Percentiles rank a stretch among this genome's conserved stretches.
phyloP scores from a whole-genome alignment of 2,888 invertebrate species.

The Crematogaster levior region DNA sequence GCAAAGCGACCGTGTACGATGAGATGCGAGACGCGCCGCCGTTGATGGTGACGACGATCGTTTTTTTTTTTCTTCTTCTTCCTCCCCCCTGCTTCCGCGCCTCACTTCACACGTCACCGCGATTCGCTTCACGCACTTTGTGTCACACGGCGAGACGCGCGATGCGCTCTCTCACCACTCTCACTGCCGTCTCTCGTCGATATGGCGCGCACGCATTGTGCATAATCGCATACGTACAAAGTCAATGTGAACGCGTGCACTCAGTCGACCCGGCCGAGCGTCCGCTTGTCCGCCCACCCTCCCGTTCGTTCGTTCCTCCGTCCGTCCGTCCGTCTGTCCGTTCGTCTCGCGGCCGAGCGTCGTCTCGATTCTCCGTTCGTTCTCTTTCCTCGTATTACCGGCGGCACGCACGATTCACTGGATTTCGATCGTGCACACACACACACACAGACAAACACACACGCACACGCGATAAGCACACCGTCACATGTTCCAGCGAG shows the following conservation, averaged over 20 bases:
- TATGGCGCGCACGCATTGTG: slow-evolving; percentile 66
- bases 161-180: slow-evolving; percentile 62
- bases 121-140: background rate
- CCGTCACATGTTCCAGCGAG: slow-evolving; percentile 65
- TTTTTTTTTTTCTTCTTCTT: slow-evolving; percentile 56
- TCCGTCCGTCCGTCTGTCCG: slow-evolving; percentile 53
- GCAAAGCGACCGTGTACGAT: slow-evolving; percentile 22
- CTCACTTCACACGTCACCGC: slow-evolving; percentile 64
- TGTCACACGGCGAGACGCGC: background rate
- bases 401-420: slow-evolving; percentile 59
- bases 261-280: slow-evolving; percentile 10
- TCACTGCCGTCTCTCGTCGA: slow-evolving; percentile 71
- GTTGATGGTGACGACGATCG: slow-evolving; percentile 22
- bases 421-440: slow-evolving; percentile 61
- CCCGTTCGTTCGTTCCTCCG: background rate
- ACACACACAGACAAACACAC: no score
- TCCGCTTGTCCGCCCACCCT: background rate
- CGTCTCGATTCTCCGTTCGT: background rate
- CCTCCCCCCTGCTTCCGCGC: slow-evolving; percentile 42
- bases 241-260: slow-evolving; percentile 65
- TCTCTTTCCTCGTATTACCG: background rate
- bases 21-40: slow-evolving; percentile 11
- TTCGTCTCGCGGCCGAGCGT: background rate
- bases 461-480: slow-evolving; percentile 56
- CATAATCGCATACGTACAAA: slow-evolving; percentile 35